Evolutionary conservation across 1,140 invertebrate genomes (phyloP).

Genomic region (Adoxophyes honmai): DNA sequence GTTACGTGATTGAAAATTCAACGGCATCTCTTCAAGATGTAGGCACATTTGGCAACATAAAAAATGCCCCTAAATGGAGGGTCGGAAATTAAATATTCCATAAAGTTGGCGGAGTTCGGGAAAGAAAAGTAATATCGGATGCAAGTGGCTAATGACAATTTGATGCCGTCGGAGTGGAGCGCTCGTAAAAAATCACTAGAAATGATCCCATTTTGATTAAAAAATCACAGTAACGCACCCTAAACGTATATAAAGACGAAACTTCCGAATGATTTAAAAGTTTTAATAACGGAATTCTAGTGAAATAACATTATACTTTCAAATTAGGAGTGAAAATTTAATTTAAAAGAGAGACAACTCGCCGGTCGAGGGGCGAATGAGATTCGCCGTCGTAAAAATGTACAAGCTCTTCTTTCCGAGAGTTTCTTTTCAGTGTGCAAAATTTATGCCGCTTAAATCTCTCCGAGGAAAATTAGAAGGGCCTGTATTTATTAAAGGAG

Average conservation of each 20-base stretch:
- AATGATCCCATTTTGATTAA: slow-evolving; percentile 76
- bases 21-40: slow-evolving; percentile 1
- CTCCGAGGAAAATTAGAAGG: slow-evolving; percentile 71
- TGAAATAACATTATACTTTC: slow-evolving; percentile 79
- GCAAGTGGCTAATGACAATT: slow-evolving; percentile 73
- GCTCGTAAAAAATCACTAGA: slow-evolving; percentile 74
- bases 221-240: slow-evolving; percentile 70
- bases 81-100: slow-evolving; percentile 57
- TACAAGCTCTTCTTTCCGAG: slow-evolving; percentile 70
- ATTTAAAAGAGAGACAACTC: slow-evolving; percentile 77
- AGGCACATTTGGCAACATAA: slow-evolving; percentile 20
- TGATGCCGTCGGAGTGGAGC: slow-evolving; percentile 64
- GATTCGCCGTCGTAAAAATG: slow-evolving; percentile 72
- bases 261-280: slow-evolving; percentile 77
- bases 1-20: slow-evolving; percentile 3
- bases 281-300: slow-evolving; percentile 78
- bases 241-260: slow-evolving; percentile 48
- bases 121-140: slow-evolving; percentile 74
- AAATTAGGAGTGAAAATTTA: slow-evolving; percentile 79
- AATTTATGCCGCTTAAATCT: slow-evolving; percentile 74
- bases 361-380: slow-evolving; percentile 69
- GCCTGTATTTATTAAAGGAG: slow-evolving; percentile 73
- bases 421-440: slow-evolving; percentile 72
- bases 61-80: slow-evolving; percentile 37
- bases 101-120: slow-evolving; percentile 61